Evolutionary conservation across 53 echinoderm and acorn worm species (phyloP).

Genomic region (Patiria pectinifera): DNA sequence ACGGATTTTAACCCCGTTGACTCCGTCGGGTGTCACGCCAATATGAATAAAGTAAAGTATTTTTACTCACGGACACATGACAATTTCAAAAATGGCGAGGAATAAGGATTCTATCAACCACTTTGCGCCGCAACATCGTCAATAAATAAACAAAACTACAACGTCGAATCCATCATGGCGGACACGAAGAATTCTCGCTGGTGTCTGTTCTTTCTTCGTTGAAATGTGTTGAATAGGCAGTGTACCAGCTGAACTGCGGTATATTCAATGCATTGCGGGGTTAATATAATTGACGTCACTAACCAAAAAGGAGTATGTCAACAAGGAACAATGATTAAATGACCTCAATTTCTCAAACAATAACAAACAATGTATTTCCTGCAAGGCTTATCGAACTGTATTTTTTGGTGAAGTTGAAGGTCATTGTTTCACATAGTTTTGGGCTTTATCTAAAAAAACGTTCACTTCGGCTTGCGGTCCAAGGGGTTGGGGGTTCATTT

Average conservation of each 20-base stretch:
- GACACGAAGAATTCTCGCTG: constrained; percentile 49
- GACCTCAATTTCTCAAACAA: neutral
- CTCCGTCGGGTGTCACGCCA: neutral
- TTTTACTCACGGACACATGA: constrained; percentile 47
- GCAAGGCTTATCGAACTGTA: neutral
- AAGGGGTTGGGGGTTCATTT: too few species aligned
- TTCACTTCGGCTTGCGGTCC: too few species aligned
- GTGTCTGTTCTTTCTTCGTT: neutral
- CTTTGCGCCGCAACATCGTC: constrained; percentile 47
- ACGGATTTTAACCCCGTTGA: constrained; percentile 31
- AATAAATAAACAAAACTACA: constrained; percentile 65
- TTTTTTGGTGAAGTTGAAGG: neutral
- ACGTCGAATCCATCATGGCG: constrained; percentile 47
- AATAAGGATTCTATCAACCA: constrained; percentile 47
- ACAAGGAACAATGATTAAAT: neutral
- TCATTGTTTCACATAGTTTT: neutral
- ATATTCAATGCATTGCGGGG: constrained; percentile 25
- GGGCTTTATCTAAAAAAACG: neutral
- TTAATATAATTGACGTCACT: constrained; percentile 42
- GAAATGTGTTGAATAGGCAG: neutral
- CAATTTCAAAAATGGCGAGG: constrained; percentile 7
- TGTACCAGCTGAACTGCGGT: constrained; percentile 7
- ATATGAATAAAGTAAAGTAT: neutral
- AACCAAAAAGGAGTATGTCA: neutral
- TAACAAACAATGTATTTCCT: neutral